These are phyloP conservation scores for Delphinus delphis DNA, from an alignment of 2,113 vertebrate species.

Conservation along the genomic window DNA sequence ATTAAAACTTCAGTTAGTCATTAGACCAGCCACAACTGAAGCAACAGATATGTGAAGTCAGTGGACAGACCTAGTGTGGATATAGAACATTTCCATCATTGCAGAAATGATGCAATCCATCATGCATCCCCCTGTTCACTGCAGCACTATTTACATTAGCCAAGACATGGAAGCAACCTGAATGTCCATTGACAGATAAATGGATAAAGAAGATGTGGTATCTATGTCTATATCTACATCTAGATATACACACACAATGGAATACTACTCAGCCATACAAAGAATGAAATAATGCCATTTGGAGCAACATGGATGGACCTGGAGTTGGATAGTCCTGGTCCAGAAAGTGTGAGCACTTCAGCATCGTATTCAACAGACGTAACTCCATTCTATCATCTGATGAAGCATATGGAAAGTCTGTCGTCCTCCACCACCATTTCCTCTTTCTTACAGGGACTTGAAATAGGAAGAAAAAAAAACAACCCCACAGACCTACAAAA, in stretches of 20 bases:
- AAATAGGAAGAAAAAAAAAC: background rate
- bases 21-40: background rate
- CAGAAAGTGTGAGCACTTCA: background rate
- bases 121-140: too few relatives aligned
- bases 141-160: too few relatives aligned
- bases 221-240: too few relatives aligned
- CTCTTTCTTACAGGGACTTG: slow-evolving; percentile 39
- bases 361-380: background rate
- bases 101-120: background rate
- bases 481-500: background rate
- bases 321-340: background rate
- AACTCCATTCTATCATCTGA: background rate
- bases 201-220: too few relatives aligned
- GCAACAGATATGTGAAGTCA: background rate
- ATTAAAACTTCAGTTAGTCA: background rate
- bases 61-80: background rate
- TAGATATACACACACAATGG: too few relatives aligned
- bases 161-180: too few relatives aligned
- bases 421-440: background rate
- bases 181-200: too few relatives aligned
- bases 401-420: background rate
- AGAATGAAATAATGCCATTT: too few relatives aligned
- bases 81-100: background rate
- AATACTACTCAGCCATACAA: too few relatives aligned
- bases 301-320: too few relatives aligned